phyloP scores from a whole-genome alignment of 2,113 vertebrate species.

The Delphinapterus leucas region DNA sequence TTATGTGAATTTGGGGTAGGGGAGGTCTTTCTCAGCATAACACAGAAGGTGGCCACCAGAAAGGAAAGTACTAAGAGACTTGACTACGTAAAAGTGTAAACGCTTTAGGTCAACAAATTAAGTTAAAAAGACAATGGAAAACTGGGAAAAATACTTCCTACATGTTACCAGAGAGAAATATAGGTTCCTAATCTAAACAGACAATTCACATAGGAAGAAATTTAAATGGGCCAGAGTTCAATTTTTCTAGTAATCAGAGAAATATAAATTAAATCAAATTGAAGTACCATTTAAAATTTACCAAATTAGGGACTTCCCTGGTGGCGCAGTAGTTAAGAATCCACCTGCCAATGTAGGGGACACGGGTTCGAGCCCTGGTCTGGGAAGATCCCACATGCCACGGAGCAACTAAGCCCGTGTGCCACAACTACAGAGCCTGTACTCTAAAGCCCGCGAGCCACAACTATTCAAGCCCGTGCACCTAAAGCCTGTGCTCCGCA shows the following conservation, averaged over 20 bases:
- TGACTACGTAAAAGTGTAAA: not conserved
- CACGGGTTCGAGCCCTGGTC: not conserved
- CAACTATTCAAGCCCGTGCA: no score
- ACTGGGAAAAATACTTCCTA: not conserved
- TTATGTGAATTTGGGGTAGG: not conserved
- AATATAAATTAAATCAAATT: not conserved
- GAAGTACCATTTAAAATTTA: not conserved
- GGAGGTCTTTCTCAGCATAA: not conserved
- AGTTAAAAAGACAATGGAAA: not conserved
- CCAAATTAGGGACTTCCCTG: not conserved
- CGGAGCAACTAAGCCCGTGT: no score
- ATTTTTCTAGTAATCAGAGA: not conserved
- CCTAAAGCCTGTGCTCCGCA: no score
- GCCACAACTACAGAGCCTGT: no score
- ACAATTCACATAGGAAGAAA: not conserved
- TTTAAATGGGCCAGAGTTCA: not conserved
- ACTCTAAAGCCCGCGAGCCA: no score
- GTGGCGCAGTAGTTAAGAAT: not conserved
- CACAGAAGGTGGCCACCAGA: not conserved
- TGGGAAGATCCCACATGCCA: not conserved
- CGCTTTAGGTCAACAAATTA: not conserved
- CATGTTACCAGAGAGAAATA: not conserved
- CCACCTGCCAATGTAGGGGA: not conserved
- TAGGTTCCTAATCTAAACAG: not conserved
- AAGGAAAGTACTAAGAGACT: not conserved